A percentile compares a stretch with the other conserved stretches of the same genome.
Evolutionary conservation across 2,113 vertebrate genomes (phyloP).

Genomic region (Cottus gobio): DNA sequence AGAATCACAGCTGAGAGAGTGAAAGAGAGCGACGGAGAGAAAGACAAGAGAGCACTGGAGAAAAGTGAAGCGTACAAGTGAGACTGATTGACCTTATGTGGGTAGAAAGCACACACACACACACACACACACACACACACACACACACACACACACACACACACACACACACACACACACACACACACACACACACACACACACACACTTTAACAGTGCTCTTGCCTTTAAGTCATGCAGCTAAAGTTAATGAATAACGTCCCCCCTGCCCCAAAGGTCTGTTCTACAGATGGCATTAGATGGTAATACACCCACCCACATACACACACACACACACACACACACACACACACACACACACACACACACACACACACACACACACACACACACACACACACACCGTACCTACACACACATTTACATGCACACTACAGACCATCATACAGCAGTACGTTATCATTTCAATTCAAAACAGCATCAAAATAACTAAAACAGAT

Average conservation of each 20-base stretch:
- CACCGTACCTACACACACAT: neutral
- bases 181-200: slow-evolving; percentile 7
- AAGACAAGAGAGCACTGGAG: slow-evolving; percentile 8
- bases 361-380: slow-evolving; percentile 15
- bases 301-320: slow-evolving; percentile 2
- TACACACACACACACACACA: slow-evolving; percentile 10
- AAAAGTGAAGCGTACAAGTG: slow-evolving; percentile 25
- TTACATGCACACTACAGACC: neutral
- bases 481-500: neutral
- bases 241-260: slow-evolving; percentile 71
- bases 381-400: slow-evolving; percentile 10
- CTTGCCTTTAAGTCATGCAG: slow-evolving; percentile 65
- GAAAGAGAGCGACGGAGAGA: neutral
- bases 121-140: slow-evolving; percentile 35
- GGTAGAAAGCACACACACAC: slow-evolving; percentile 24
- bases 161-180: slow-evolving; percentile 11
- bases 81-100: slow-evolving; percentile 52
- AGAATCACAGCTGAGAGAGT: slow-evolving; percentile 37
- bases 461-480: neutral
- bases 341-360: slow-evolving; percentile 11
- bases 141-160: slow-evolving; percentile 7
- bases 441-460: neutral
- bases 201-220: slow-evolving; percentile 27
- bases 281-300: slow-evolving; percentile 69
- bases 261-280: slow-evolving; percentile 58